These are phyloP conservation scores for Siniperca obscura DNA, from an alignment of 2,797 vertebrate species.

Conservation along the genomic window DNA sequence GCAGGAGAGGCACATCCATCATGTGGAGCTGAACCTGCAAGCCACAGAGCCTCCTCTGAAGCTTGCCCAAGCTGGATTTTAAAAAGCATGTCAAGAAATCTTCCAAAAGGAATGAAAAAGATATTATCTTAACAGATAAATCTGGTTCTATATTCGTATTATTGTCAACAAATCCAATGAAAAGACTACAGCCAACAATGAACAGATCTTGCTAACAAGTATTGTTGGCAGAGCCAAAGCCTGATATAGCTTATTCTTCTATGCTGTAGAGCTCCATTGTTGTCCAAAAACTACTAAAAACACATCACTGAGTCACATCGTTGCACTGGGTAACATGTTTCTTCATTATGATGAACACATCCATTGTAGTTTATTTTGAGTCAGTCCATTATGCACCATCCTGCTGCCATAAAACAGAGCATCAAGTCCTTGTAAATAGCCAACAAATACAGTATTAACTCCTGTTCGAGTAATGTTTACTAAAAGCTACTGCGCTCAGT, in stretches of 20 bases:
- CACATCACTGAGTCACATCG: background rate
- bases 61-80: background rate
- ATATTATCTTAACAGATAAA: background rate
- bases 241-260: background rate
- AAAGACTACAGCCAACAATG: background rate
- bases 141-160: background rate
- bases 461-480: background rate
- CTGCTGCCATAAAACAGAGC: background rate
- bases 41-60: constrained; percentile 20
- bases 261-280: background rate
- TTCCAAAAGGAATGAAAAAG: background rate
- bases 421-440: background rate
- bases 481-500: background rate
- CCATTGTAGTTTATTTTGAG: background rate
- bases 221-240: background rate
- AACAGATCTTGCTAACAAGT: background rate
- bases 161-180: background rate
- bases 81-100: constrained; percentile 3
- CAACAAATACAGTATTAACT: background rate
- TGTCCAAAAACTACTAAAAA: background rate
- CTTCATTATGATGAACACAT: background rate
- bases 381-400: background rate
- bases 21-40: constrained; percentile 35
- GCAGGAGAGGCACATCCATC: constrained; percentile 49
- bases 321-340: background rate